phyloP scores from a whole-genome alignment of 2,888 invertebrate species.

The Sepiola atlantica region DNA sequence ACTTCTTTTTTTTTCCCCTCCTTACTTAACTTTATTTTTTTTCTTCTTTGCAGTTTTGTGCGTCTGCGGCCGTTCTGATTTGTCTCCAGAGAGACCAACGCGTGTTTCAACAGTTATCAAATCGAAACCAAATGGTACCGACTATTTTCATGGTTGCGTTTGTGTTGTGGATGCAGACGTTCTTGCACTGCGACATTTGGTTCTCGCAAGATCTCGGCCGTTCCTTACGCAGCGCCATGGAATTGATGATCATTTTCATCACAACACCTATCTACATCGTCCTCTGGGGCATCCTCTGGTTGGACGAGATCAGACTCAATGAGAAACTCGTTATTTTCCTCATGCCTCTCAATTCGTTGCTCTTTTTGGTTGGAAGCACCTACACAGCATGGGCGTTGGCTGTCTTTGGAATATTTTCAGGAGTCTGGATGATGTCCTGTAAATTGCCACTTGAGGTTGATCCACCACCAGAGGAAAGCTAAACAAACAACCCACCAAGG shows the following conservation, averaged over 20 bases:
- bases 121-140: conserved; percentile 64
- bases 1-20: not conserved
- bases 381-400: conserved; percentile 63
- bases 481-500: not conserved
- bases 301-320: conserved; percentile 56
- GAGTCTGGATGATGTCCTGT: conserved; percentile 65
- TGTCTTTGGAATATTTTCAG: conserved; percentile 57
- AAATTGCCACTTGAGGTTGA: conserved; percentile 57
- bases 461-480: not conserved
- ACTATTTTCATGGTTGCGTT: conserved; percentile 60
- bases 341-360: conserved; percentile 61
- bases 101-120: conserved; percentile 58
- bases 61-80: conserved; percentile 60
- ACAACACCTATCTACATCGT: conserved; percentile 62
- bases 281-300: conserved; percentile 65
- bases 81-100: conserved; percentile 65
- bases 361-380: conserved; percentile 61
- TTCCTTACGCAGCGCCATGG: conserved; percentile 58
- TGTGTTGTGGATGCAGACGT: conserved; percentile 58
- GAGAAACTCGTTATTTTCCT: conserved; percentile 66
- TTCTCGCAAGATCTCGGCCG: not conserved
- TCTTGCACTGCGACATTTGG: conserved; percentile 61
- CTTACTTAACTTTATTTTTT: not conserved
- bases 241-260: conserved; percentile 58
- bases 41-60: conserved; percentile 63